phyloP scores from a whole-genome alignment of 2,113 vertebrate genomes.

The Atlantisia rogersi region DNA sequence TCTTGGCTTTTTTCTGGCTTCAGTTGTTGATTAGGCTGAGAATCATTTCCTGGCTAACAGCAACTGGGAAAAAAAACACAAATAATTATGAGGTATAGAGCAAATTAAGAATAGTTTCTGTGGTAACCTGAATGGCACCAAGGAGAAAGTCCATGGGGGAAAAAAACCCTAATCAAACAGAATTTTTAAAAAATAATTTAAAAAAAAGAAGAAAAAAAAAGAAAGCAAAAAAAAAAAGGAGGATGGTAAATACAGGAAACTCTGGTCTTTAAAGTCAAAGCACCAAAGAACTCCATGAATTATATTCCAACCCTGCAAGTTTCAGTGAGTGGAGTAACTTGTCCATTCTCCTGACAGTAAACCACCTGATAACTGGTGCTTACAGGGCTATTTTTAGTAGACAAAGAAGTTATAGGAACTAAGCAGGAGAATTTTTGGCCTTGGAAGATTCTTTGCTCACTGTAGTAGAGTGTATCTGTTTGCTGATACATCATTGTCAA shows the following conservation, averaged over 20 bases:
- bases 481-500: not conserved
- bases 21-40: not conserved
- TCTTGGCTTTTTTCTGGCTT: not conserved
- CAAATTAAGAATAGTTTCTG: not conserved
- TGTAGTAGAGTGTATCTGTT: not conserved
- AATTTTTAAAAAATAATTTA: too few relatives aligned
- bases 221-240: fast-evolving
- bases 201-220: fast-evolving
- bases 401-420: not conserved
- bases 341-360: not conserved
- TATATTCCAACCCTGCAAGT: not conserved
- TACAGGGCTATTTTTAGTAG: not conserved
- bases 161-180: not conserved
- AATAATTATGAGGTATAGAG: not conserved
- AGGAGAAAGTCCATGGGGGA: not conserved
- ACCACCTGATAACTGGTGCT: not conserved
- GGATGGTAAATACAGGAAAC: not conserved
- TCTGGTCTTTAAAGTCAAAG: not conserved
- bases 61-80: not conserved
- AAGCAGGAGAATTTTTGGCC: not conserved
- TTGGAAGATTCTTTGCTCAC: not conserved
- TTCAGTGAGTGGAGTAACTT: not conserved
- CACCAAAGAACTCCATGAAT: not conserved
- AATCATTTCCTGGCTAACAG: conserved; percentile 21
- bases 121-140: not conserved